Conservation (phyloP, 2,888 invertebrate species). For the Sarcophaga rosellei region DNA sequence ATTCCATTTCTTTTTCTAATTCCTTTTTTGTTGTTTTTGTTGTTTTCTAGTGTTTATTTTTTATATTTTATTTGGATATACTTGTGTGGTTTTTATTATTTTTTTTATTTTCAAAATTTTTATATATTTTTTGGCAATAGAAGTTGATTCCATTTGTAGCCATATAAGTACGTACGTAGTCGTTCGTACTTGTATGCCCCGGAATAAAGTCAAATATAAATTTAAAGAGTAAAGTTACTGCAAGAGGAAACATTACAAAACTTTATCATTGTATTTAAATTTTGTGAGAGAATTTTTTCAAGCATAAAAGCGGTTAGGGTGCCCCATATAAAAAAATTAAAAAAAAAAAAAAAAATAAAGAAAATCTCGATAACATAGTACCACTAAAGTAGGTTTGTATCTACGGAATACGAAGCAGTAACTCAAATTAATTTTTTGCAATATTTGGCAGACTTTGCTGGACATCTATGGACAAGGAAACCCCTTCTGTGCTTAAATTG, state of each 20-base stretch:
- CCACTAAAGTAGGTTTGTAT: no score
- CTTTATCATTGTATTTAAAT: slow-evolving; percentile 48
- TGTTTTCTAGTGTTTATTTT: not conserved
- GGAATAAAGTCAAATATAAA: slow-evolving; percentile 52
- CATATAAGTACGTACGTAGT: not conserved
- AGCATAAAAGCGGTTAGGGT: slow-evolving; percentile 11
- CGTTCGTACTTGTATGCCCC: slow-evolving; percentile 4
- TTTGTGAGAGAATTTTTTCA: slow-evolving; percentile 9
- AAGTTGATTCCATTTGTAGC: slow-evolving; percentile 18
- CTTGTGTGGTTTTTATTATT: no score
- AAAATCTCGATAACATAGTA: not conserved
- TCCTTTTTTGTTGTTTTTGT: not conserved
- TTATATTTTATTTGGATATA: slow-evolving; percentile 26
- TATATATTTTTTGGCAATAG: slow-evolving; percentile 41
- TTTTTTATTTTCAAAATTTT: slow-evolving; percentile 4
- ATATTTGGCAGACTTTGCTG: no score
- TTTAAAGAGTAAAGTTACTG: slow-evolving; percentile 30
- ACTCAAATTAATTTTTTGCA: no score
- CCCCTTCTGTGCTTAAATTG: no score
- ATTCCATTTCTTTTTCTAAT: not conserved
- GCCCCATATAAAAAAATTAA: not conserved
- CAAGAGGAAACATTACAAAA: slow-evolving; percentile 53
- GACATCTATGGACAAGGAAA: no score
- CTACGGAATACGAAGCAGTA: no score
- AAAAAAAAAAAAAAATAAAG: no score